Evolutionary conservation across 2,113 vertebrate genomes (phyloP).

Genomic region (Microtus oregoni): DNA sequence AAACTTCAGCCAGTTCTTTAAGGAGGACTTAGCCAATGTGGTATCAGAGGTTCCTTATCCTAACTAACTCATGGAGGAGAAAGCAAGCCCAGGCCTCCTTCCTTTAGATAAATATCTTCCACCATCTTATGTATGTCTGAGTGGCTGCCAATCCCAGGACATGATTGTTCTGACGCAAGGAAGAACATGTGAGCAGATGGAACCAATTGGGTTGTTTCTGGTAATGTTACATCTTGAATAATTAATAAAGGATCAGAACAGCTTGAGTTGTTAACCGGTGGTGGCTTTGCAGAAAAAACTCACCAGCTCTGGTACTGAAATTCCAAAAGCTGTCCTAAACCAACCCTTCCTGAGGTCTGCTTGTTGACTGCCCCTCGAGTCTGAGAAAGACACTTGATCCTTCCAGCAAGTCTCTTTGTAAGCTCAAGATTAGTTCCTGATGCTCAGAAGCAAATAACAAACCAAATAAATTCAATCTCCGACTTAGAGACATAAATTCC

Average conservation of each 20-base stretch:
- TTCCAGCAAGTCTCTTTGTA: neutral
- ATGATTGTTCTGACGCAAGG: neutral
- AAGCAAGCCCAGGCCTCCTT: neutral
- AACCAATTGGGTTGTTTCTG: slow-evolving; percentile 11
- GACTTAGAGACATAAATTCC: neutral
- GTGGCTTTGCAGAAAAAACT: neutral
- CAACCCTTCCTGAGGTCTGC: neutral
- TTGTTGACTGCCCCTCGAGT: neutral
- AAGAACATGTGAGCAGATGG: neutral
- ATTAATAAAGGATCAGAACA: neutral
- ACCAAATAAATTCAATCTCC: neutral
- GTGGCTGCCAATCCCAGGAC: neutral
- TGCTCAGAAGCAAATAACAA: slow-evolving; percentile 4
- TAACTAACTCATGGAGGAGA: neutral
- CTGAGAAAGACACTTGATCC: neutral
- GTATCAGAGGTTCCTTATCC: neutral
- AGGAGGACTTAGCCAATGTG: neutral
- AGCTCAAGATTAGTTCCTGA: neutral
- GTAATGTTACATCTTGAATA: neutral
- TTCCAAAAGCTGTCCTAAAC: neutral
- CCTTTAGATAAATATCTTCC: neutral
- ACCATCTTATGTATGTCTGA: neutral
- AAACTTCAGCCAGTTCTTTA: neutral
- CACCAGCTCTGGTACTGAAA: neutral
- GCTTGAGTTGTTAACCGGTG: neutral